A percentile compares a stretch with the other conserved stretches of the same genome.
These are phyloP conservation scores for Leucophenga montana DNA, from an alignment of 2,888 invertebrate genomes.

Conservation along the genomic window DNA sequence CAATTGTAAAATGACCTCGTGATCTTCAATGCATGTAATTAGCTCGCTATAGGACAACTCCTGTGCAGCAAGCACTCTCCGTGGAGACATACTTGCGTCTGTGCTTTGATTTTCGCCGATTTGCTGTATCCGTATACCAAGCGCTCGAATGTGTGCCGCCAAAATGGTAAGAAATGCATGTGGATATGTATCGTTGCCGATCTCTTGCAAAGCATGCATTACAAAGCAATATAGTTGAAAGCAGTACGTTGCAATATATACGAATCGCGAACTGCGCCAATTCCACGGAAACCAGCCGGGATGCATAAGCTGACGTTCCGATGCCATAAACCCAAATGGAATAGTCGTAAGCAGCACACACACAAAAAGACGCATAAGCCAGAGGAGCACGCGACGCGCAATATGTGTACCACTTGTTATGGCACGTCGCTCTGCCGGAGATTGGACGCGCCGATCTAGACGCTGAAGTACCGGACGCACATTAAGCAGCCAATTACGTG, in stretches of 20 bases:
- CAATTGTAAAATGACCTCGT: constrained; percentile 65
- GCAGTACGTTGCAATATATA: constrained; percentile 27
- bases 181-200: constrained; percentile 60
- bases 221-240: constrained; percentile 42
- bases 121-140: constrained; percentile 52
- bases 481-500: constrained; percentile 45
- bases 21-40: constrained; percentile 61
- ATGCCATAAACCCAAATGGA: constrained; percentile 8
- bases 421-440: constrained; percentile 40
- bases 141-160: constrained; percentile 59
- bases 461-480: constrained; percentile 47
- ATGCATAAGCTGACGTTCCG: constrained; percentile 50
- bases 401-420: constrained; percentile 45
- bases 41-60: constrained; percentile 31
- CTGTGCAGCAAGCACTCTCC: no score
- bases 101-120: constrained; percentile 23
- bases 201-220: constrained; percentile 41
- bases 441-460: constrained; percentile 54
- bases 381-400: constrained; percentile 41
- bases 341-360: constrained; percentile 28
- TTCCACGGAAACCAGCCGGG: constrained; percentile 66
- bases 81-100: no score
- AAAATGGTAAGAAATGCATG: constrained; percentile 59
- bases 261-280: constrained; percentile 38
- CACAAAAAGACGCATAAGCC: constrained; percentile 32